These are phyloP conservation scores for Archips xylosteana DNA, from an alignment of 2,888 invertebrate species.

Conservation along the genomic window DNA sequence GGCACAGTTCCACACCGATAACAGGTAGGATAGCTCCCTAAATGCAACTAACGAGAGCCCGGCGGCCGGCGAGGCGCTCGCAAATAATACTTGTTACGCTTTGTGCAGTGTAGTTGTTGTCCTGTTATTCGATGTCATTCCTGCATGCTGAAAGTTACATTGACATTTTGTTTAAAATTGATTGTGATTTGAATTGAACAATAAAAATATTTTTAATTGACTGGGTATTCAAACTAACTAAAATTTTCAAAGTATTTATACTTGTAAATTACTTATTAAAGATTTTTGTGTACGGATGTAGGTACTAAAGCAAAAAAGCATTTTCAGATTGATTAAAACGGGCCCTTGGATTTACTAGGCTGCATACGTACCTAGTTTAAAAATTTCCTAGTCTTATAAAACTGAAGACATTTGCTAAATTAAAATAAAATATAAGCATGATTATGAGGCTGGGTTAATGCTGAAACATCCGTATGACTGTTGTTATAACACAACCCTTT, in stretches of 20 bases:
- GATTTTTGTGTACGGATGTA: no score
- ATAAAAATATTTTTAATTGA: neutral
- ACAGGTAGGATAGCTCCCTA: constrained; percentile 36
- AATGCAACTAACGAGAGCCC: constrained; percentile 37
- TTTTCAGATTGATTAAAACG: neutral
- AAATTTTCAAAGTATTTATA: no score
- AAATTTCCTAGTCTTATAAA: neutral
- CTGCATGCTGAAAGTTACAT: neutral
- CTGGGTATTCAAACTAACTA: neutral
- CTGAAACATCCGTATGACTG: constrained; percentile 20
- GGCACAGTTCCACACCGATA: constrained; percentile 36
- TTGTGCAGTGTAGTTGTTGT: constrained; percentile 21
- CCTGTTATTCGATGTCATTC: constrained; percentile 21
- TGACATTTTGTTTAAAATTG: neutral
- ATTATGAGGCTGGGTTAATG: constrained; percentile 13
- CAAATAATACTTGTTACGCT: constrained; percentile 38
- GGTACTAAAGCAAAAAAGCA: no score
- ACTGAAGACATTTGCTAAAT: neutral
- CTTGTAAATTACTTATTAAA: no score
- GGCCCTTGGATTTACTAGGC: neutral
- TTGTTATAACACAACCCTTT: constrained; percentile 31
- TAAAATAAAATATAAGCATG: constrained; percentile 3
- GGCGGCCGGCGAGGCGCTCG: constrained; percentile 27
- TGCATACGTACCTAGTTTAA: neutral
- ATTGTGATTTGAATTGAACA: neutral